Base-by-base conservation (phyloP, 2,797 vertebrate genomes). In the Typhlichthys eigenmanni region DNA sequence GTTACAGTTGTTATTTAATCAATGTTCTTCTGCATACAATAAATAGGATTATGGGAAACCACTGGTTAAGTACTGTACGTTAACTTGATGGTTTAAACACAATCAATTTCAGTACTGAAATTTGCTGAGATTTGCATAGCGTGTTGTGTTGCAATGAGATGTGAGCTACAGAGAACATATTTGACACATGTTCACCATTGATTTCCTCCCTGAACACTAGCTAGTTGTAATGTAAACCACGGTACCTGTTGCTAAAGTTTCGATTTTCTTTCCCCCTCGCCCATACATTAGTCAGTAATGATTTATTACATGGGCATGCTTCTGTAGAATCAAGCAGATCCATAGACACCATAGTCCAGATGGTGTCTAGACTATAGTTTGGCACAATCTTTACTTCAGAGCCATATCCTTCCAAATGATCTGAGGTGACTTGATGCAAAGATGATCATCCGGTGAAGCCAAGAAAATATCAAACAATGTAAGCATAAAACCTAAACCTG, bases 351-450 rank as follows among this genome's bases (percentile, higher is more conserved):
- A 38, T 64, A 60, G 58, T 79, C 81, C 82, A 88, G 83, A 88
- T 86, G 81, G 86, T 50, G 78, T 91, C 88, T 89, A 85, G 85
- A 88, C 86, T 46, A 47, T 72, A 66, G 48, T 69, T 75, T 68
- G 83, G 82, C 79, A 81, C 68, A 47, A 13, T 71, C 62, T 66
- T 61, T 56, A 48, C 63, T 48, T 34, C 60, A 68, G 63, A 12
- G 17, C 24, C 7, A 24, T 38, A n/a, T 24, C 49, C 14, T 14
- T 19, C 64, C 38, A 47, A 69, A 79, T 69, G 66, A 67, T 71
- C 60, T 64, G 58, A 46, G 62, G 74, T 70, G 59, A 55, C 64
- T 50, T 66, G 69, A 81, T 65, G 74, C 49, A 62, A 59, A 62
- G 34, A 16, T 68, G 67, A 72, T 79, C 47, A 19, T 38, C 58